These are phyloP conservation scores for Merluccius polli DNA, from an alignment of 2,797 vertebrate genomes.

Conservation along the genomic window DNA sequence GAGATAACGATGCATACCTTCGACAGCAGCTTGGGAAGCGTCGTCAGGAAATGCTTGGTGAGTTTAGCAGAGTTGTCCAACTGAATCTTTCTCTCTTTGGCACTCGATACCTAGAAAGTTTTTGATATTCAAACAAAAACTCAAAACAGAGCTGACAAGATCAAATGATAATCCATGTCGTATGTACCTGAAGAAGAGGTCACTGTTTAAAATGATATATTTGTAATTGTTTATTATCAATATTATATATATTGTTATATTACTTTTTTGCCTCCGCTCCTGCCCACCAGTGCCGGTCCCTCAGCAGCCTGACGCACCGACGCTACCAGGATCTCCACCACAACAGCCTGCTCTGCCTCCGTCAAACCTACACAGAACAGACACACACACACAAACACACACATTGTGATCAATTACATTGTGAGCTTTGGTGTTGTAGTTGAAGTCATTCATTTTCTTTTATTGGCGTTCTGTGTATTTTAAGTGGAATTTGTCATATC, in stretches of 20 bases:
- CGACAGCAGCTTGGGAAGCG: conserved; percentile 81
- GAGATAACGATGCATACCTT: conserved; percentile 71
- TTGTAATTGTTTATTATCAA: background rate
- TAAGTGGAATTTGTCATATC: no score
- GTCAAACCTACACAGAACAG: conserved; percentile 65
- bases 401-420: no score
- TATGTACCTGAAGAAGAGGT: background rate
- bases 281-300: conserved; percentile 79
- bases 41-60: conserved; percentile 80
- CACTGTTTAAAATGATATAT: no score
- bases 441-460: no score
- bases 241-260: background rate
- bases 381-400: conserved; percentile 11
- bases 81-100: conserved; percentile 82
- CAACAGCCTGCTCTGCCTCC: conserved; percentile 65
- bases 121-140: background rate
- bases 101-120: conserved; percentile 70
- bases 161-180: background rate
- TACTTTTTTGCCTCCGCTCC: conserved; percentile 83
- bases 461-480: no score
- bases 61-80: conserved; percentile 80
- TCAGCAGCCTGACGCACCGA: conserved; percentile 84
- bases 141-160: background rate
- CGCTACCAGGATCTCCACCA: conserved; percentile 82
- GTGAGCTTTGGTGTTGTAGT: no score